Percentiles rank a stretch among this genome's conserved stretches.
Conservation (phyloP, 2,113 vertebrate species). For the Stegastes partitus region DNA sequence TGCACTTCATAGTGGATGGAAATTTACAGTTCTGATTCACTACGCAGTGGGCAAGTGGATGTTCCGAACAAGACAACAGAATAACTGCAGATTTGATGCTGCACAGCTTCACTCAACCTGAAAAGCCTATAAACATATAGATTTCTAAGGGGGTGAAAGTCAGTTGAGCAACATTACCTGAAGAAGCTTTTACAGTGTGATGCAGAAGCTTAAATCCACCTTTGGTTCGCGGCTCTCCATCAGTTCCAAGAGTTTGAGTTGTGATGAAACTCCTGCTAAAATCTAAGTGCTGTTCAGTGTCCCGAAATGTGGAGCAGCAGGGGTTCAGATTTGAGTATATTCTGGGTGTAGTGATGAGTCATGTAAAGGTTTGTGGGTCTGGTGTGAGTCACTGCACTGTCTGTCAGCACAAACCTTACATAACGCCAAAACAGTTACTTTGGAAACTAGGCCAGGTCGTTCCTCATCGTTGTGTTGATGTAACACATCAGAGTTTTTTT, state of each 20-base stretch:
- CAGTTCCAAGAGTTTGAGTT: not conserved
- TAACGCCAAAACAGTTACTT: constrained; percentile 56
- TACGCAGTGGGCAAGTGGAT: no score
- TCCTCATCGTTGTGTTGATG: constrained; percentile 22
- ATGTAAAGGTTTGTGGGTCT: constrained; percentile 57
- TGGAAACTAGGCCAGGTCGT: constrained; percentile 52
- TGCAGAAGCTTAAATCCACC: not conserved
- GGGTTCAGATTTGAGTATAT: constrained; percentile 20
- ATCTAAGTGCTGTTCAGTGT: not conserved
- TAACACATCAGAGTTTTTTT: constrained; percentile 7
- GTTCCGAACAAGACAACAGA: no score
- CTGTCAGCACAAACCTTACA: constrained; percentile 56
- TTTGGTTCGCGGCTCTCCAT: not conserved
- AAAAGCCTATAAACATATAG: not conserved
- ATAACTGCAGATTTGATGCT: no score
- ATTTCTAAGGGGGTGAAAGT: not conserved
- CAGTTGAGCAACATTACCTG: not conserved
- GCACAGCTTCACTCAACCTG: no score
- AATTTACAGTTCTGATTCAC: no score
- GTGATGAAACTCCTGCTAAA: not conserved
- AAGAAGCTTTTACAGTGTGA: no score
- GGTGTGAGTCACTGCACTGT: constrained; percentile 68
- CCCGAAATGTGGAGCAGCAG: not conserved
- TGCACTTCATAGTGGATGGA: no score
- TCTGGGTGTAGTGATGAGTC: constrained; percentile 66